phyloP scores from a whole-genome alignment of 2,113 vertebrate species.

The Elachura formosa region DNA sequence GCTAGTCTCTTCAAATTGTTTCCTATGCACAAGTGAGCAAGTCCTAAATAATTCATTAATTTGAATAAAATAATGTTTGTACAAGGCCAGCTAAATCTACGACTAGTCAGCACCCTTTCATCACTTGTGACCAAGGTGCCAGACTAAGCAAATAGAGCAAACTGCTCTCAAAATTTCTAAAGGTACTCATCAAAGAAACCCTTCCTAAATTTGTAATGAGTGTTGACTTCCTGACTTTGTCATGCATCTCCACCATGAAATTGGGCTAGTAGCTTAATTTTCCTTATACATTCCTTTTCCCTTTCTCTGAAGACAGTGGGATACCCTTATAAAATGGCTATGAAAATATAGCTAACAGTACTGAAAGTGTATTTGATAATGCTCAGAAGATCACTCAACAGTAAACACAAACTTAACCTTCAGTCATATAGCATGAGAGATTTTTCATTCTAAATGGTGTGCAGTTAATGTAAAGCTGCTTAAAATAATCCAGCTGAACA shows the following conservation, averaged over 20 bases:
- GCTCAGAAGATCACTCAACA: background rate
- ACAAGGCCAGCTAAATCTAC: background rate
- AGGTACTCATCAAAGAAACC: background rate
- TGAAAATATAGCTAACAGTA: background rate
- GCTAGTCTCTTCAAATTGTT: background rate
- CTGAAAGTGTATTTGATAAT: background rate
- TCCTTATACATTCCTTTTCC: background rate
- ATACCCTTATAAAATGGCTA: background rate
- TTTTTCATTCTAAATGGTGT: background rate
- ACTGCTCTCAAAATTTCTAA: background rate
- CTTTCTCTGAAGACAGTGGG: background rate
- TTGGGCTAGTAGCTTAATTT: background rate
- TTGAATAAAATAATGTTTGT: background rate
- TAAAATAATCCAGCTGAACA: background rate
- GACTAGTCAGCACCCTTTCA: background rate
- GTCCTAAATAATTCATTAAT: background rate
- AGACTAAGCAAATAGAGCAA: background rate
- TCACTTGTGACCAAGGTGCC: background rate
- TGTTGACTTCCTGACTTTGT: background rate
- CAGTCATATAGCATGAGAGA: background rate
- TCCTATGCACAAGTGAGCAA: background rate
- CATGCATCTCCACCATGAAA: background rate
- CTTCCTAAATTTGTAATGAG: background rate
- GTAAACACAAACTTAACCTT: background rate
- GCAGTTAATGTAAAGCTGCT: background rate